Conservation (phyloP, 2,797 vertebrate species). For the Falco novaeseelandiae region DNA sequence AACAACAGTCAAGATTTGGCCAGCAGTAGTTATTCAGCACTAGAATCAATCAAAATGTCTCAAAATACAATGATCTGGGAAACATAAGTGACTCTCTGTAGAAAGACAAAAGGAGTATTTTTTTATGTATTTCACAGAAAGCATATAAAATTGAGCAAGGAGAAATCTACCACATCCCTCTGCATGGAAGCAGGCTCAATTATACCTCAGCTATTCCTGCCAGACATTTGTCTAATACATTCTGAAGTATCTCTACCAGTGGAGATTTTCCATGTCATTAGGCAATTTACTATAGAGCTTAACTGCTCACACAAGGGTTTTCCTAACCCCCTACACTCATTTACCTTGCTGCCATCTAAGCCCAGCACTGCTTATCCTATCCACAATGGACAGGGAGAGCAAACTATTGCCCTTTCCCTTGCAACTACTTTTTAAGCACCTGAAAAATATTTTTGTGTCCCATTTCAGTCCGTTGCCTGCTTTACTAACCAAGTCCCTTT, state of each 20-base stretch:
- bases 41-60: not conserved
- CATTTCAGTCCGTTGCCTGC: not conserved
- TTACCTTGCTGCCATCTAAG: not conserved
- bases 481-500: not conserved
- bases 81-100: not conserved
- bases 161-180: not conserved
- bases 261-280: conserved; percentile 11
- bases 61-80: not conserved
- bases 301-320: not conserved
- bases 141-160: not conserved
- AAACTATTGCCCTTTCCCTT: not conserved
- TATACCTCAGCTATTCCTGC: not conserved
- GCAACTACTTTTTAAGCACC: not conserved
- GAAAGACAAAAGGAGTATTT: not conserved
- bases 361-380: not conserved
- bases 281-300: not conserved
- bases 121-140: not conserved
- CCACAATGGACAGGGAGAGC: not conserved
- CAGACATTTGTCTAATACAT: not conserved
- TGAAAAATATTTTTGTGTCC: not conserved
- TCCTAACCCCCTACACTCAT: not conserved
- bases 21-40: not conserved
- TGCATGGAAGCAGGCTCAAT: not conserved
- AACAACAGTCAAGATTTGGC: not conserved
- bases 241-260: not conserved